Evolutionary conservation across 2,797 vertebrate genomes (phyloP).

Genomic region (Clarias fuscus): DNA sequence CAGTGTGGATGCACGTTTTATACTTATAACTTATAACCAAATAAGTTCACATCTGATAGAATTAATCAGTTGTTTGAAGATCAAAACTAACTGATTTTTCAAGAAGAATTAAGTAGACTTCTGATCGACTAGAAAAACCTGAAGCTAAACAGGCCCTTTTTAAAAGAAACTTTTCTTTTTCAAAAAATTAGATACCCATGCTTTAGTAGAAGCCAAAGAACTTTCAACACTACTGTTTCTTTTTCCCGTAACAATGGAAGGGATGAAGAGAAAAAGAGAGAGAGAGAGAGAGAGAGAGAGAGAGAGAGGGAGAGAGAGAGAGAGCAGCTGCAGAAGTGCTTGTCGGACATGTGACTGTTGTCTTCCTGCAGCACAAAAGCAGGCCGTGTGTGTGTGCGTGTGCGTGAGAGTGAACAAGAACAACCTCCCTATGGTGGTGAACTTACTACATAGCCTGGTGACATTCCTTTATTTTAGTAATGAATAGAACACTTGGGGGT

Average conservation of each 20-base stretch:
- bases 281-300: slow-evolving; percentile 22
- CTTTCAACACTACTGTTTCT: not conserved
- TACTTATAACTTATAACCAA: not conserved
- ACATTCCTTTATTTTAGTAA: too few species aligned
- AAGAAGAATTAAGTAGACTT: not conserved
- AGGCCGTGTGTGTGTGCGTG: slow-evolving; percentile 56
- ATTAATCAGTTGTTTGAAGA: not conserved
- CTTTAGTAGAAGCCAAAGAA: not conserved
- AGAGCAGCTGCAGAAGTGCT: slow-evolving; percentile 74
- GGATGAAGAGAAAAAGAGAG: slow-evolving; percentile 60
- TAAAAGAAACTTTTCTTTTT: too few species aligned
- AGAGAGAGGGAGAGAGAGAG: slow-evolving; percentile 48
- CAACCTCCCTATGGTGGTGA: slow-evolving; percentile 64
- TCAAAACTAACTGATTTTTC: not conserved
- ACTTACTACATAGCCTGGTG: slow-evolving; percentile 64
- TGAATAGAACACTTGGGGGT: not conserved
- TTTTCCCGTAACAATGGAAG: slow-evolving; percentile 1
- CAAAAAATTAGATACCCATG: not conserved
- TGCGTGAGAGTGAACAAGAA: slow-evolving; percentile 73
- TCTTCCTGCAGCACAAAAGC: slow-evolving; percentile 78
- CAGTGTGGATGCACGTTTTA: not conserved
- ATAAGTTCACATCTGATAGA: not conserved
- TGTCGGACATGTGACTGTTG: slow-evolving; percentile 76
- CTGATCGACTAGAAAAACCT: not conserved
- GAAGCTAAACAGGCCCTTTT: not conserved